These are phyloP conservation scores for Xenus cinereus DNA, from an alignment of 2,113 vertebrate genomes.

Conservation along the genomic window DNA sequence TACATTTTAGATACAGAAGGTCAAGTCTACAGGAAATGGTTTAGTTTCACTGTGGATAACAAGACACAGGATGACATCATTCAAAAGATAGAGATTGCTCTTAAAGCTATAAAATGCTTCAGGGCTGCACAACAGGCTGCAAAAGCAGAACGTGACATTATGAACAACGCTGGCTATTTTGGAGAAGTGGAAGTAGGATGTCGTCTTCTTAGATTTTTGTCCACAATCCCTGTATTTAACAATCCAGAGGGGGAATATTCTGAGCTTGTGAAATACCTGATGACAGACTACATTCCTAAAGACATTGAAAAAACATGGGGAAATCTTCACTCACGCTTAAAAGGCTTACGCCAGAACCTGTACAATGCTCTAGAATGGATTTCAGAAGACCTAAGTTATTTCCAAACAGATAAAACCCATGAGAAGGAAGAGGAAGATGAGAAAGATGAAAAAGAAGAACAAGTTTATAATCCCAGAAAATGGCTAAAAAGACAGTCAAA, in stretches of 20 bases:
- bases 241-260: conserved; percentile 17
- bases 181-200: conserved; percentile 80
- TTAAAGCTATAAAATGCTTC: conserved; percentile 81
- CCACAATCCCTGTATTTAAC: conserved; percentile 67
- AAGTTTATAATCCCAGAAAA: conserved; percentile 67
- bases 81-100: conserved; percentile 70
- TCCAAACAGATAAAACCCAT: conserved; percentile 75
- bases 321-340: conserved; percentile 71
- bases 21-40: conserved; percentile 82
- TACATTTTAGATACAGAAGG: conserved; percentile 85
- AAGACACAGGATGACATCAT: conserved; percentile 20
- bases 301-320: conserved; percentile 70
- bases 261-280: conserved; percentile 75
- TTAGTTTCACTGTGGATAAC: conserved; percentile 68
- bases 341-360: conserved; percentile 70
- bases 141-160: conserved; percentile 59
- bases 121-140: conserved; percentile 73
- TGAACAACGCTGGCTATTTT: conserved; percentile 76
- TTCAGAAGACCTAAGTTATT: conserved; percentile 82
- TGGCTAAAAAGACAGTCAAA: conserved; percentile 74
- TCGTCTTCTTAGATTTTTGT: conserved; percentile 74
- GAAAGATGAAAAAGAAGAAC: conserved; percentile 58
- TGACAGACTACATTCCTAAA: conserved; percentile 76
- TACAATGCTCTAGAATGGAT: conserved; percentile 80
- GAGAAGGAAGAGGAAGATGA: conserved; percentile 59